Conservation (phyloP, 2,113 vertebrate species). For the Callocephalon fimbriatum region DNA sequence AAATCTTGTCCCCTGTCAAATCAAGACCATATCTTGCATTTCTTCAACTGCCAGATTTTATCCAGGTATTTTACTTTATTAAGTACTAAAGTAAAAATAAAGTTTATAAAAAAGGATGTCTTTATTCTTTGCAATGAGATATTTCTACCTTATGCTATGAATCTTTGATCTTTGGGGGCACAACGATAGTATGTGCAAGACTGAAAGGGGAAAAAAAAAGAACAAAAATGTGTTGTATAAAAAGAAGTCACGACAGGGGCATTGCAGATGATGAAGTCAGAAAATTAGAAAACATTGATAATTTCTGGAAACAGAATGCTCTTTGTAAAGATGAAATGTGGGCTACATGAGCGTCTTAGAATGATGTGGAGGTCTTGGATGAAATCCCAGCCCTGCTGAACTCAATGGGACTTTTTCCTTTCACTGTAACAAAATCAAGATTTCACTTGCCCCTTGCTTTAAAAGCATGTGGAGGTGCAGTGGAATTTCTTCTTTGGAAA, state of each 20-base stretch:
- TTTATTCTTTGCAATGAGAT: conserved; percentile 5
- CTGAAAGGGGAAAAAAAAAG: neutral
- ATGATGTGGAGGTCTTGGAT: conserved; percentile 25
- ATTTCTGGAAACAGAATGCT: conserved; percentile 29
- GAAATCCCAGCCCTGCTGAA: conserved; percentile 22
- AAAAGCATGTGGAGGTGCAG: neutral
- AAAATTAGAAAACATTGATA: conserved; percentile 46
- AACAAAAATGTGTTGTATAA: conserved; percentile 20
- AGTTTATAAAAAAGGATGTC: neutral
- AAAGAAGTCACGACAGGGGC: neutral
- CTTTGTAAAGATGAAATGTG: conserved; percentile 15
- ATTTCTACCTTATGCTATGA: conserved; percentile 8
- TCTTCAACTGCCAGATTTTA: conserved; percentile 11
- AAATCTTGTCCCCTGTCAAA: neutral
- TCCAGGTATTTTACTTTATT: conserved; percentile 39
- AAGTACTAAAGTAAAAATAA: conserved; percentile 18
- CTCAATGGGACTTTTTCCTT: neutral
- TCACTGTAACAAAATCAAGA: neutral
- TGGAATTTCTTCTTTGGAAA: neutral
- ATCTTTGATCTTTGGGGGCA: conserved; percentile 15
- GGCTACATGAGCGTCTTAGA: neutral
- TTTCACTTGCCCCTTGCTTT: neutral
- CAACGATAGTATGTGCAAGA: neutral
- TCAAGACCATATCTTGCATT: neutral
- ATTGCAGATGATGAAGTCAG: conserved; percentile 5